Conservation (phyloP, 2,888 invertebrate genomes). For the Ennomos quercinarius region DNA sequence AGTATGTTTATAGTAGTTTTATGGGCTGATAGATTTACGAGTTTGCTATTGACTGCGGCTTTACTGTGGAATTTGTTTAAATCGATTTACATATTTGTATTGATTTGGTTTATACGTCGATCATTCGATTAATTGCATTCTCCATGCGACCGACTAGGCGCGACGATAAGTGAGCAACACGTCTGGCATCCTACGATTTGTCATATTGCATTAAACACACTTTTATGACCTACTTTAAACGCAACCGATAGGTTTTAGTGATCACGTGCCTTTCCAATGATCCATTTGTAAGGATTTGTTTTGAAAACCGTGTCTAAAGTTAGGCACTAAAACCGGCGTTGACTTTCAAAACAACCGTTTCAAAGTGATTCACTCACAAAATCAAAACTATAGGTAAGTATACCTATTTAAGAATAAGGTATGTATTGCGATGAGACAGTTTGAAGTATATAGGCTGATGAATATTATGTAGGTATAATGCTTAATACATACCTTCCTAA, state of each 20-base stretch:
- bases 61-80: slow-evolving; percentile 19
- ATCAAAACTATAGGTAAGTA: background rate
- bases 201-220: background rate
- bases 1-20: slow-evolving; percentile 52
- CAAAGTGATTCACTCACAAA: slow-evolving; percentile 5
- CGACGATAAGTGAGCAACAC: too few species aligned
- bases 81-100: slow-evolving; percentile 26
- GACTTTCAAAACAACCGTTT: slow-evolving; percentile 19
- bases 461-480: too few species aligned
- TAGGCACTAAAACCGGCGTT: slow-evolving; percentile 17
- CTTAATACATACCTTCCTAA: too few species aligned
- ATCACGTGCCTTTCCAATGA: slow-evolving; percentile 28
- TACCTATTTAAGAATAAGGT: background rate
- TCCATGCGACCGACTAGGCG: background rate
- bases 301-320: slow-evolving; percentile 30
- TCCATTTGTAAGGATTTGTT: slow-evolving; percentile 31
- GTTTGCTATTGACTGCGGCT: slow-evolving; percentile 26
- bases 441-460: too few species aligned
- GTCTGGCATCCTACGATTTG: too few species aligned
- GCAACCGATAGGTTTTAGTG: slow-evolving; percentile 18
- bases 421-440: background rate
- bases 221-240: background rate
- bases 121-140: slow-evolving; percentile 11
- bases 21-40: slow-evolving; percentile 47
- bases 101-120: slow-evolving; percentile 18